Conservation (phyloP, 2,888 invertebrate genomes). For the Ctena decussata region DNA sequence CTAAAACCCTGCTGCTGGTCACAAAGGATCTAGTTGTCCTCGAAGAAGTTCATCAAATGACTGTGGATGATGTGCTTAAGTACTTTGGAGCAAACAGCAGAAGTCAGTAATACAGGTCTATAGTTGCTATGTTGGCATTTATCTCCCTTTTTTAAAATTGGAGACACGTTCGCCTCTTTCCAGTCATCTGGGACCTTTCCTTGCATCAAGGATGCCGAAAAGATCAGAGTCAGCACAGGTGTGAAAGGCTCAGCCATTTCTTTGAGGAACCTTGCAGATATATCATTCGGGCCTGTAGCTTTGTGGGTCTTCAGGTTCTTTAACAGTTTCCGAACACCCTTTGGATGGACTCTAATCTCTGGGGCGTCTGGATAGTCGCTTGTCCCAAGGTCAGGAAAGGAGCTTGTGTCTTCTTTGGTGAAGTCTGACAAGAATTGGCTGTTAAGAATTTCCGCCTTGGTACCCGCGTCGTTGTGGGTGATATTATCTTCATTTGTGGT, state of each 20-base stretch:
- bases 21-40: neutral
- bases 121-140: neutral
- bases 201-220: neutral
- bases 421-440: constrained; percentile 8
- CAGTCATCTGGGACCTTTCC: neutral
- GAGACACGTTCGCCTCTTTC: neutral
- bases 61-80: constrained; percentile 2
- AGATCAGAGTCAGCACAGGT: neutral
- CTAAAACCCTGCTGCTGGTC: neutral
- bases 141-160: neutral
- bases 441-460: too few relatives aligned
- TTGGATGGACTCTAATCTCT: neutral
- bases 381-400: neutral
- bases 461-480: neutral
- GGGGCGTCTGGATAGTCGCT: neutral
- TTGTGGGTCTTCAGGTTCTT: constrained; percentile 20
- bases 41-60: constrained; percentile 1
- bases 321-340: constrained; percentile 5
- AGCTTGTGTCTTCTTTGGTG: neutral
- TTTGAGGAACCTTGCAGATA: constrained; percentile 12
- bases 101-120: neutral
- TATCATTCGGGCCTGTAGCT: constrained; percentile 22
- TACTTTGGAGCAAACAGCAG: neutral
- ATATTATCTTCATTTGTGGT: neutral
- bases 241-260: constrained; percentile 22